These are phyloP conservation scores for Adrianichthys oophorus DNA, from an alignment of 2,797 vertebrate species.

Conservation along the genomic window DNA sequence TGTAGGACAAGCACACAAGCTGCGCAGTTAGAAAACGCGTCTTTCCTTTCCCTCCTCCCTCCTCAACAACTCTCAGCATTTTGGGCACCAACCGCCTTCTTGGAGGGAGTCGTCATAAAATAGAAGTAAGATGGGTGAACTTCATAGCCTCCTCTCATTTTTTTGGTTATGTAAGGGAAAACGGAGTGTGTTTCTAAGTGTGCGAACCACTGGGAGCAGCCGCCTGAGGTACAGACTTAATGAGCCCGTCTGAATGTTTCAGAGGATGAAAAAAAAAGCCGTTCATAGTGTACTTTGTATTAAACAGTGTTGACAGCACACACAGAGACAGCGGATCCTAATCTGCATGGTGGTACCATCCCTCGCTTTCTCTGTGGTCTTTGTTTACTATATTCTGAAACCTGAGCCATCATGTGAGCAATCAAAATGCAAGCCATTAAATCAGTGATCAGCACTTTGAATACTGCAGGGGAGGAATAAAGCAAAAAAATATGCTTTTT, in stretches of 20 bases:
- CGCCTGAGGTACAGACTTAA: conserved; percentile 68
- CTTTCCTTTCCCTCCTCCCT: conserved; percentile 37
- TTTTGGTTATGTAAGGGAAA: conserved; percentile 61
- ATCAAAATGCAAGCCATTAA: conserved; percentile 29
- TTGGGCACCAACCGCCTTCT: conserved; percentile 53
- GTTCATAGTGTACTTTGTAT: conserved; percentile 45
- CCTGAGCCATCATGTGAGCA: conserved; percentile 44
- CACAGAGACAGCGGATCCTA: background rate
- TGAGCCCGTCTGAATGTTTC: conserved; percentile 71
- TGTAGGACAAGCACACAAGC: conserved; percentile 17
- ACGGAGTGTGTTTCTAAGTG: conserved; percentile 58
- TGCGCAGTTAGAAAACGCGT: conserved; percentile 30
- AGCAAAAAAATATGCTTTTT: no score
- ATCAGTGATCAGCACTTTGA: background rate
- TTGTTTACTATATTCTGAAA: conserved; percentile 41
- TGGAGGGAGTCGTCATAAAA: conserved; percentile 35
- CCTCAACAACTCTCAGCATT: conserved; percentile 33
- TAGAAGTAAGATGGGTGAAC: conserved; percentile 58
- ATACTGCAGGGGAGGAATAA: no score
- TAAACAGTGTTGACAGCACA: conserved; percentile 17
- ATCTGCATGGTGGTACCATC: conserved; percentile 8
- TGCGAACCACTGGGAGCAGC: conserved; percentile 59
- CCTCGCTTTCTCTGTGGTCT: conserved; percentile 5
- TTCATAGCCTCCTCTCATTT: conserved; percentile 72
- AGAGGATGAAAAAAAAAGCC: conserved; percentile 48